Evolutionary conservation across 2,888 invertebrate genomes (phyloP).

Genomic region (Timema cristinae): DNA sequence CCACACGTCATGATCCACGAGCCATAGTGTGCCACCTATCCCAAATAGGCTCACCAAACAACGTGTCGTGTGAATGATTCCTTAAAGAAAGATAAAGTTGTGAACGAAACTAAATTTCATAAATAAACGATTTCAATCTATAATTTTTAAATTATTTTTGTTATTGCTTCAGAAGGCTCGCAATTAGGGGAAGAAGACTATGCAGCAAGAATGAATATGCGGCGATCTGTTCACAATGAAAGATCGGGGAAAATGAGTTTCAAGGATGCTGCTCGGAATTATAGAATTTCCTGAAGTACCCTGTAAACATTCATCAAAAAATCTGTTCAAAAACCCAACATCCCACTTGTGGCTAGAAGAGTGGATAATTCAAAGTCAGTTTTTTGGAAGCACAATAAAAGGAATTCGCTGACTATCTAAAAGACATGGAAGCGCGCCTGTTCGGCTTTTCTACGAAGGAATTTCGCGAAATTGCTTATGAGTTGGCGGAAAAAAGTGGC

Average conservation of each 20-base stretch:
- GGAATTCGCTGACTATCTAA: not conserved
- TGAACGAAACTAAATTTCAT: too few relatives aligned
- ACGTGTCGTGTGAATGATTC: too few relatives aligned
- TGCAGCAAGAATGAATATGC: too few relatives aligned
- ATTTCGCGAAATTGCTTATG: not conserved
- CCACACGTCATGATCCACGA: too few relatives aligned
- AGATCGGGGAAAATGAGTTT: not conserved
- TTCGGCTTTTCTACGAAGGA: constrained; percentile 1
- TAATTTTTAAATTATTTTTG: too few relatives aligned
- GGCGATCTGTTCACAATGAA: not conserved
- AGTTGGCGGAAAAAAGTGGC: not conserved
- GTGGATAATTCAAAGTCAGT: not conserved
- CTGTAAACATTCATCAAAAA: not conserved
- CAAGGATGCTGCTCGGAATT: not conserved
- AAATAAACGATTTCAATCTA: too few relatives aligned
- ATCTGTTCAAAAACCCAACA: not conserved
- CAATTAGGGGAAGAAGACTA: too few relatives aligned
- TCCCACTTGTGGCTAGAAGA: not conserved
- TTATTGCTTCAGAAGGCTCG: too few relatives aligned
- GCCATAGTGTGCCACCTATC: too few relatives aligned
- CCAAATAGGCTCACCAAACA: too few relatives aligned
- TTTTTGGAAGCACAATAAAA: constrained; percentile 5
- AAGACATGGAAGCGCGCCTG: not conserved
- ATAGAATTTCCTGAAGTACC: not conserved
- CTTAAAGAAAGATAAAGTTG: too few relatives aligned